Evolutionary conservation across 1,140 invertebrate genomes (phyloP).

Genomic region (Tetragonula clypearis): DNA sequence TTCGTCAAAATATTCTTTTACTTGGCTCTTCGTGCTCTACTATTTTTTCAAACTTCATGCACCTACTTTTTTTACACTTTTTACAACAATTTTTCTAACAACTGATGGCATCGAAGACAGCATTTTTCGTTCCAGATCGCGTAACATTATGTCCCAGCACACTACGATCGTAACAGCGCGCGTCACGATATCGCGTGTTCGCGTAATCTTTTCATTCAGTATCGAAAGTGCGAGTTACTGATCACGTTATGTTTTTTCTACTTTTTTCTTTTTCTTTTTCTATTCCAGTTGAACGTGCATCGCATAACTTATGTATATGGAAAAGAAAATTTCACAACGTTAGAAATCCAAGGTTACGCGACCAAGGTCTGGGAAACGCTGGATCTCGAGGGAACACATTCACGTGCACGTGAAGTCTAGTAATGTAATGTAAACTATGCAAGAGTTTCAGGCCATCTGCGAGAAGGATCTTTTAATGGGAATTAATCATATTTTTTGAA

Average conservation of each 20-base stretch:
- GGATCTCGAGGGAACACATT: not conserved
- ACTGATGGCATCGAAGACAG: not conserved
- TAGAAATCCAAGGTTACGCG: slow-evolving; percentile 38
- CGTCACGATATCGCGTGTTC: not conserved
- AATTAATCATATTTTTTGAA: not conserved
- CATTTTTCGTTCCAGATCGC: not conserved
- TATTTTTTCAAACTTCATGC: too few species aligned
- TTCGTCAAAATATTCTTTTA: too few species aligned
- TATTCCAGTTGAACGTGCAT: too few species aligned
- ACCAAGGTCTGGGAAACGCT: slow-evolving; percentile 9
- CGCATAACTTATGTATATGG: not conserved
- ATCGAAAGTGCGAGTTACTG: slow-evolving; percentile 20
- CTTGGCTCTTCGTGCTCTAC: too few species aligned
- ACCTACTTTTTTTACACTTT: too few species aligned
- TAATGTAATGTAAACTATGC: not conserved
- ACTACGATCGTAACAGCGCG: too few species aligned
- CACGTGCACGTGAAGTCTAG: not conserved
- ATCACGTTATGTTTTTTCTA: not conserved
- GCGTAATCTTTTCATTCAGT: not conserved
- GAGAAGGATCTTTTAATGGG: not conserved
- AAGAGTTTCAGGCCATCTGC: not conserved
- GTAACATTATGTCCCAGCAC: not conserved
- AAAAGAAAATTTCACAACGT: not conserved
- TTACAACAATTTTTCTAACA: too few species aligned
- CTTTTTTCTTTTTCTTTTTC: not conserved